Evolutionary conservation across 2,888 invertebrate species (phyloP).

Genomic region (Apocheima hispidaria): DNA sequence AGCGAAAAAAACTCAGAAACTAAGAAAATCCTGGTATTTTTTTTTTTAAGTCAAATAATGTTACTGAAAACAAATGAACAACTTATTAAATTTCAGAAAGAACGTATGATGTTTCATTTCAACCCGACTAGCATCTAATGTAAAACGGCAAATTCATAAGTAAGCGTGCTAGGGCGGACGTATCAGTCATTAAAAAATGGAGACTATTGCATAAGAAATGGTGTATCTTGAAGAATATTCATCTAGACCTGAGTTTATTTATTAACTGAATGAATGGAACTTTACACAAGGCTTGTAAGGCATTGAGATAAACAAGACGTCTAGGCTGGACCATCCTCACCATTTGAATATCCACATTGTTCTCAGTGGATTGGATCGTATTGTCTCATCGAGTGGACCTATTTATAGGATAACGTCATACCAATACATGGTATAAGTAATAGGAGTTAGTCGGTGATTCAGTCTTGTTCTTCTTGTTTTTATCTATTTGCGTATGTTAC

Average conservation of each 20-base stretch:
- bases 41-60: too few relatives aligned
- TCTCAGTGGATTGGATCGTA: conserved; percentile 72
- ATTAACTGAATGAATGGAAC: conserved; percentile 37
- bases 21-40: too few relatives aligned
- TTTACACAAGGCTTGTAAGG: conserved; percentile 33
- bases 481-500: too few relatives aligned
- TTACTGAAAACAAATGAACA: too few relatives aligned
- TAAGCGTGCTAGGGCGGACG: too few relatives aligned
- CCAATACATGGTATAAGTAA: conserved; percentile 31
- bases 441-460: neutral
- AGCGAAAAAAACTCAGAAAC: too few relatives aligned
- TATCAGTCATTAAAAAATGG: too few relatives aligned
- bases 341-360: conserved; percentile 65
- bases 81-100: too few relatives aligned
- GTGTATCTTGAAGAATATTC: neutral
- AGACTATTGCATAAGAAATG: neutral
- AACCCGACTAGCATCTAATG: too few relatives aligned
- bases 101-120: too few relatives aligned
- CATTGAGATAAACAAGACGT: conserved; percentile 47
- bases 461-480: neutral
- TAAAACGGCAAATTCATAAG: too few relatives aligned
- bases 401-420: conserved; percentile 69
- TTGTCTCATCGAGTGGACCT: conserved; percentile 81
- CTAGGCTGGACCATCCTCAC: conserved; percentile 52
- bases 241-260: conserved; percentile 20